Evolutionary conservation across 1,140 invertebrate genomes (phyloP).

Genomic region (Bombus confusus): DNA sequence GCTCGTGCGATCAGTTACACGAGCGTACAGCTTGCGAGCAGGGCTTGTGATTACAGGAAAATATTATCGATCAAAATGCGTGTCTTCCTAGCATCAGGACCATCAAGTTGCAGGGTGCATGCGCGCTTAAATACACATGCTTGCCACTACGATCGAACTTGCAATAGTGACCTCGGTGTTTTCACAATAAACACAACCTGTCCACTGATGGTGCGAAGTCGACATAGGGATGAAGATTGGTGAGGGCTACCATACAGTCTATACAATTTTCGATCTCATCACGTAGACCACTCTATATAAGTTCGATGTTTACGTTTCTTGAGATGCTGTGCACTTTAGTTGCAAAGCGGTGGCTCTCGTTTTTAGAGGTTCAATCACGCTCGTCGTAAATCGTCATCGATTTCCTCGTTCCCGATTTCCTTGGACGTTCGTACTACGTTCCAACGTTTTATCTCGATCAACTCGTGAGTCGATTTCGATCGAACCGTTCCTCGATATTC

Average conservation of each 20-base stretch:
- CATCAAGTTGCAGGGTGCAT: constrained; percentile 44
- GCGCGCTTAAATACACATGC: constrained; percentile 61
- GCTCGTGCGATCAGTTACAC: neutral
- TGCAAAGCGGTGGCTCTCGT: constrained; percentile 36
- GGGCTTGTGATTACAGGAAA: constrained; percentile 53
- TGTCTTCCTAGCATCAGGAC: constrained; percentile 55
- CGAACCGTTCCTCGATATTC: neutral
- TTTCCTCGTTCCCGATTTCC: constrained; percentile 37
- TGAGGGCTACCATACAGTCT: constrained; percentile 26
- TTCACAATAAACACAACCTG: constrained; percentile 82
- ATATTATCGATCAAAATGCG: constrained; percentile 71
- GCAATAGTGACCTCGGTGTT: constrained; percentile 69
- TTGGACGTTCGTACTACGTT: constrained; percentile 32
- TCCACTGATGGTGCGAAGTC: constrained; percentile 68
- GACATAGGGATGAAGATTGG: constrained; percentile 30
- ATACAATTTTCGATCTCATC: constrained; percentile 54
- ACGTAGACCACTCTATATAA: constrained; percentile 32
- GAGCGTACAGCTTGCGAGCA: no score
- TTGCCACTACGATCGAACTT: constrained; percentile 49
- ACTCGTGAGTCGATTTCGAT: neutral
- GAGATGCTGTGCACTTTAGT: constrained; percentile 30
- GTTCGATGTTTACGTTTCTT: constrained; percentile 27
- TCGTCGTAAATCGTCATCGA: constrained; percentile 45
- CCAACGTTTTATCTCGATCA: constrained; percentile 27
- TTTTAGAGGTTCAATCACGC: constrained; percentile 46